phyloP scores from a whole-genome alignment of 2,888 invertebrate genomes.

The Rhynchonema sp. region DNA sequence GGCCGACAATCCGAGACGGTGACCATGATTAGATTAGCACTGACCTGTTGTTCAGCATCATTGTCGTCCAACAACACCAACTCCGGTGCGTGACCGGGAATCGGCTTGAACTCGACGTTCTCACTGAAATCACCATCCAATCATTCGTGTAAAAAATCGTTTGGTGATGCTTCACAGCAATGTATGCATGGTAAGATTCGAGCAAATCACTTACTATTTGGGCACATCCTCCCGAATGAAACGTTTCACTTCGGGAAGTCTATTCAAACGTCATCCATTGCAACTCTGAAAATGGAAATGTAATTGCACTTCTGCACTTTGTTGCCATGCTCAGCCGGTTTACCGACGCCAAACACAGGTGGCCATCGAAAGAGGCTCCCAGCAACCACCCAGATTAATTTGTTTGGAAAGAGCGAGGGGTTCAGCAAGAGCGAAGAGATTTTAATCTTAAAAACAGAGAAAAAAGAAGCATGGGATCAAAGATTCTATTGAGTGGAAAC shows the following conservation, averaged over 20 bases:
- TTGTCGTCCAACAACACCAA: slow-evolving; percentile 19
- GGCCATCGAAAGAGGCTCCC: too few species aligned
- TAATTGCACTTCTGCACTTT: too few species aligned
- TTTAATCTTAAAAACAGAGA: too few species aligned
- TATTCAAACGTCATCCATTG: slow-evolving; percentile 32
- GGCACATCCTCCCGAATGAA: slow-evolving; percentile 29
- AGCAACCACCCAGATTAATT: too few species aligned
- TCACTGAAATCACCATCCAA: slow-evolving; percentile 19
- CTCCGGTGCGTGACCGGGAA: slow-evolving; percentile 23
- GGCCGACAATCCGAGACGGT: not conserved
- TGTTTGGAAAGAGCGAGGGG: too few species aligned
- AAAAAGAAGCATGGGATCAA: too few species aligned
- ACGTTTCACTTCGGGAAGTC: slow-evolving; percentile 29
- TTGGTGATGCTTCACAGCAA: not conserved
- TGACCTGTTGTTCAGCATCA: slow-evolving; percentile 40
- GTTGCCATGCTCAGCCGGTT: too few species aligned
- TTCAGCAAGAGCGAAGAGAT: too few species aligned
- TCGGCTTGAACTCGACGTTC: slow-evolving; percentile 22
- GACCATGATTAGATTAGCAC: too few species aligned
- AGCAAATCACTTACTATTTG: slow-evolving; percentile 22
- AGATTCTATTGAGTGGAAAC: too few species aligned
- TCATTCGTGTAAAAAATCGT: not conserved
- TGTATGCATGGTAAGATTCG: not conserved
- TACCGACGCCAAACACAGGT: too few species aligned
- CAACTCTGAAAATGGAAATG: slow-evolving; percentile 31